Evolutionary conservation across 1,140 invertebrate genomes (phyloP).

Genomic region (Diprion similis): DNA sequence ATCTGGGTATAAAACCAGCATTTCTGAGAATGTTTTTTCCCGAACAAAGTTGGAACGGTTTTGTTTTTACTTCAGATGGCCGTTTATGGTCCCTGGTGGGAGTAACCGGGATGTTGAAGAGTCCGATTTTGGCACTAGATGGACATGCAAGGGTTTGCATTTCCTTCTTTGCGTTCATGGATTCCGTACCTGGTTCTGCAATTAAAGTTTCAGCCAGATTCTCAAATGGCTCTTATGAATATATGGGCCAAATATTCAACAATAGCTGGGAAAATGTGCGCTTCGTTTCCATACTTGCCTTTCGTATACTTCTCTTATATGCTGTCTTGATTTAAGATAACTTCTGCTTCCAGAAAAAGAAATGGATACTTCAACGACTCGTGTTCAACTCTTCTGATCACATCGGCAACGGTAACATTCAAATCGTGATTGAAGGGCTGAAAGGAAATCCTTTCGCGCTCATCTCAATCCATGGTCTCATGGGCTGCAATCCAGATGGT

Average conservation of each 20-base stretch:
- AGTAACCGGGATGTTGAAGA: conserved; percentile 9
- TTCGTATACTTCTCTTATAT: neutral
- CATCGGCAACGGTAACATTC: neutral
- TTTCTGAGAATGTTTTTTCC: neutral
- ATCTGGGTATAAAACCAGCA: neutral
- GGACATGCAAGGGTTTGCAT: neutral
- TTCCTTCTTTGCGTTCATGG: conserved; percentile 14
- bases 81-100: conserved; percentile 16
- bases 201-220: conserved; percentile 13
- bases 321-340: neutral
- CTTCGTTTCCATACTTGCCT: neutral
- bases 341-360: neutral
- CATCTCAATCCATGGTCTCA: conserved; percentile 8
- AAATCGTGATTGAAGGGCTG: conserved; percentile 17
- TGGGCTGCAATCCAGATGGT: conserved; percentile 21
- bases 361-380: conserved; percentile 14
- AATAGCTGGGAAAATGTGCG: conserved; percentile 12
- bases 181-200: conserved; percentile 5
- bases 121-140: conserved; percentile 4
- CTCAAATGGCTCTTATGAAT: neutral
- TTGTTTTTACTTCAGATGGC: conserved; percentile 1
- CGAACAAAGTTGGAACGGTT: neutral
- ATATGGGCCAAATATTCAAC: conserved; percentile 6
- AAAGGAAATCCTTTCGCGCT: conserved; percentile 13
- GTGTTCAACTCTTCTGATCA: neutral